Evolutionary conservation across 2,888 invertebrate genomes (phyloP).

Genomic region (Athalia rosae): DNA sequence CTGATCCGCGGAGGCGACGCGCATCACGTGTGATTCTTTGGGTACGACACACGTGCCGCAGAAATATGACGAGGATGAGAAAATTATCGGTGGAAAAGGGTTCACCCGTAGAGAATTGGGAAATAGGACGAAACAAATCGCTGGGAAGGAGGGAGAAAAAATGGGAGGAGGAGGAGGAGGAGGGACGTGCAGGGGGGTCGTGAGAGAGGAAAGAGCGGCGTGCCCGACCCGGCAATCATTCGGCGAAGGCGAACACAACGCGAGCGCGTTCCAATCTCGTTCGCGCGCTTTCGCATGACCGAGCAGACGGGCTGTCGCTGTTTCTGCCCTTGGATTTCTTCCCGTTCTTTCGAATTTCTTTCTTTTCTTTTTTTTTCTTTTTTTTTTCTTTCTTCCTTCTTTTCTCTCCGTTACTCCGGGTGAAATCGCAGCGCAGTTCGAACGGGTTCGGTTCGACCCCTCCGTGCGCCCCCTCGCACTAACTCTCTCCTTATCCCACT

Average conservation of each 20-base stretch:
- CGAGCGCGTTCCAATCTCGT: slow-evolving; percentile 63
- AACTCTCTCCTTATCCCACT: slow-evolving; percentile 50
- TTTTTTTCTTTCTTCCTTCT: slow-evolving; percentile 5
- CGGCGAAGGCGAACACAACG: slow-evolving; percentile 53
- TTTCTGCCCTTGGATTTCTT: background rate
- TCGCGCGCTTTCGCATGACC: slow-evolving; percentile 65
- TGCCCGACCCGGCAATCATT: slow-evolving; percentile 54
- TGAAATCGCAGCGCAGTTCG: background rate
- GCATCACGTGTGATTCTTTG: too few species aligned
- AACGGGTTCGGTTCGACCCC: background rate
- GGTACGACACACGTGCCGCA: too few species aligned
- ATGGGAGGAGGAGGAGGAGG: too few species aligned
- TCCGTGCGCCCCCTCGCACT: background rate
- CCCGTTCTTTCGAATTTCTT: too few species aligned
- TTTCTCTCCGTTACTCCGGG: background rate
- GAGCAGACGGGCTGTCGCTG: slow-evolving; percentile 53
- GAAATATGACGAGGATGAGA: too few species aligned
- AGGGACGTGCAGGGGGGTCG: background rate
- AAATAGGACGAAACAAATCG: background rate
- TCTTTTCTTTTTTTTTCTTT: slow-evolving; percentile 5
- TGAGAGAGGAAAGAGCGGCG: slow-evolving; percentile 46
- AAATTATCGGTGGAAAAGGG: too few species aligned
- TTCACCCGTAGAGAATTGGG: too few species aligned
- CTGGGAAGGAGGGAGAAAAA: background rate
- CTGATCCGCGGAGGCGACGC: background rate